A percentile compares a stretch with the other conserved stretches of the same genome.
These are phyloP conservation scores for Venustaconcha ellipsiformis DNA, from an alignment of 1,140 invertebrate genomes.

Conservation along the genomic window DNA sequence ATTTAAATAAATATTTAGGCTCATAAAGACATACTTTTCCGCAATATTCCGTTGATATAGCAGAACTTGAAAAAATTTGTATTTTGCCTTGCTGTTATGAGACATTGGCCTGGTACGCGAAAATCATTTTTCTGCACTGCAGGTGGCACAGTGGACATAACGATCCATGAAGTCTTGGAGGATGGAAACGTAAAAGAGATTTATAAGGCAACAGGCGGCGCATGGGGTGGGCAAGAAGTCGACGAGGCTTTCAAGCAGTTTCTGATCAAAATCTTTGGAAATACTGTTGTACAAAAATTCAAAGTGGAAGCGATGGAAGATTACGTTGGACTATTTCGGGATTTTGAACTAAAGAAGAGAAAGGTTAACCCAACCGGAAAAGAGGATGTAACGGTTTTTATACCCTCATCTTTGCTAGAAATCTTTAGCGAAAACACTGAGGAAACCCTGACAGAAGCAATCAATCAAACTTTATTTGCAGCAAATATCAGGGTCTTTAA, in stretches of 20 bases:
- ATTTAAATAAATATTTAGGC: too few relatives aligned
- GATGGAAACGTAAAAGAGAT: slow-evolving; percentile 5
- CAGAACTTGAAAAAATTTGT: too few relatives aligned
- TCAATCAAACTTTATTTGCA: not conserved
- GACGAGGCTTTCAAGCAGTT: slow-evolving; percentile 15
- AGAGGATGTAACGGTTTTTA: not conserved
- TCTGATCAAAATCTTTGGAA: not conserved
- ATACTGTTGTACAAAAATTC: slow-evolving; percentile 10
- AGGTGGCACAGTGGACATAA: slow-evolving; percentile 14
- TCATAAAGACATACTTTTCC: too few relatives aligned
- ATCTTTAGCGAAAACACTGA: not conserved
- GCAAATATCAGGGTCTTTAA: not conserved
- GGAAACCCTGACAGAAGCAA: not conserved
- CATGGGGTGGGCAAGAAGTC: slow-evolving; percentile 11
- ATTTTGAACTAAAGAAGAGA: slow-evolving; percentile 22
- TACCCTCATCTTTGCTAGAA: slow-evolving; percentile 3
- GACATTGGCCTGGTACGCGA: slow-evolving; percentile 4
- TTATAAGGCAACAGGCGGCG: slow-evolving; percentile 4
- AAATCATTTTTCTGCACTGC: slow-evolving; percentile 4
- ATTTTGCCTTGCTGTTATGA: too few relatives aligned
- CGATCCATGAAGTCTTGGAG: slow-evolving; percentile 1
- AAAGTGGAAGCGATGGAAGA: not conserved
- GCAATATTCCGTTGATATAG: too few relatives aligned
- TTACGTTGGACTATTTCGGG: slow-evolving; percentile 1
- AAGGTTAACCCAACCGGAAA: not conserved